phyloP scores from a whole-genome alignment of 2,888 invertebrate species.

The Nasonovia ribisnigri region DNA sequence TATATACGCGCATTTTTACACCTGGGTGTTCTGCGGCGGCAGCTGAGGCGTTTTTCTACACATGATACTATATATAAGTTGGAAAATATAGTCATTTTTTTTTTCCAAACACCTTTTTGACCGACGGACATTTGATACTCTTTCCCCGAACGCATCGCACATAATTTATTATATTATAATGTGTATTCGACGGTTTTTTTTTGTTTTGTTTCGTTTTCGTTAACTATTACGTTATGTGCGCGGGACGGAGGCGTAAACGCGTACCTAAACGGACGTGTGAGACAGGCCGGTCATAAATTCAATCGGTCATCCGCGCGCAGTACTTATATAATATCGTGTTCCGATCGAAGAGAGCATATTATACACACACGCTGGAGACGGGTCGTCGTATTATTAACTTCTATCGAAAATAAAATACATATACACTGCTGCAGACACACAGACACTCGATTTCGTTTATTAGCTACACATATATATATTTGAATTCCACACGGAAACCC shows the following conservation, averaged over 20 bases:
- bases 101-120: slow-evolving; percentile 29
- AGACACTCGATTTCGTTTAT: slow-evolving; percentile 3
- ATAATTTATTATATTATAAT: slow-evolving; percentile 26
- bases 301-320: slow-evolving; percentile 57
- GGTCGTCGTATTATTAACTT: not conserved
- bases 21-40: slow-evolving; percentile 39
- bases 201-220: not conserved
- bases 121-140: slow-evolving; percentile 39
- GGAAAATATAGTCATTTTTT: not conserved
- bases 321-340: slow-evolving; percentile 42
- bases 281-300: slow-evolving; percentile 59
- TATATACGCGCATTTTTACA: not conserved
- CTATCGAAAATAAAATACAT: not conserved
- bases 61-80: not conserved
- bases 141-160: not conserved
- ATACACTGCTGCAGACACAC: not conserved
- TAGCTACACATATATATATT: not conserved
- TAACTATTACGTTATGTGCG: slow-evolving; percentile 9
- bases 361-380: not conserved
- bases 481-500: not conserved
- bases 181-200: not conserved
- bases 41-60: not conserved
- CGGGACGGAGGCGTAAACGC: slow-evolving; percentile 62
- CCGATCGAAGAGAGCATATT: slow-evolving; percentile 39
- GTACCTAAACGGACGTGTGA: slow-evolving; percentile 65